Percentiles rank a stretch among this genome's conserved stretches.
These are phyloP conservation scores for Caenorhabditis parvicauda DNA, from an alignment of 2,888 invertebrate species.

Conservation along the genomic window DNA sequence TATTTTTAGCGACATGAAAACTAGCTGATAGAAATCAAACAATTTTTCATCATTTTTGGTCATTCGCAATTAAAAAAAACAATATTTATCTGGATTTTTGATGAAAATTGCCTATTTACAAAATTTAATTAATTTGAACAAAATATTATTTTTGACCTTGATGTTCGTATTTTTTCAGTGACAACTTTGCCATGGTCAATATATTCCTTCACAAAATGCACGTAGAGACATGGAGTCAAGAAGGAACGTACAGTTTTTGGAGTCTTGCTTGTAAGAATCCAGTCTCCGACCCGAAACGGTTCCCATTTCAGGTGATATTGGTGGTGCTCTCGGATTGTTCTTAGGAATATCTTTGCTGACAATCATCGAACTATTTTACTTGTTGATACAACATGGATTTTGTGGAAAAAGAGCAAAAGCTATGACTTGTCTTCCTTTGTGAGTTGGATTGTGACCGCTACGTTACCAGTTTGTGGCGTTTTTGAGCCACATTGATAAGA, in stretches of 20 bases:
- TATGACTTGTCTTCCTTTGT: constrained; percentile 24
- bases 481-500: too few species aligned
- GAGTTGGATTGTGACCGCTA: too few species aligned
- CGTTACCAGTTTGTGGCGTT: too few species aligned
- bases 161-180: constrained; percentile 37
- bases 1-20: too few species aligned
- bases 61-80: background rate
- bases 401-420: constrained; percentile 24
- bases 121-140: constrained; percentile 4
- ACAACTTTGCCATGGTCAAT: constrained; percentile 61
- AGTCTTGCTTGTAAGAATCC: constrained; percentile 49
- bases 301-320: constrained; percentile 50
- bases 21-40: too few species aligned
- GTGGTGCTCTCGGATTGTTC: constrained; percentile 60
- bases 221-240: constrained; percentile 57
- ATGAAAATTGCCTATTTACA: background rate
- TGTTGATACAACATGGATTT: constrained; percentile 38
- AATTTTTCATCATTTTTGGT: too few species aligned
- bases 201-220: constrained; percentile 61
- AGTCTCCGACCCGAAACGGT: background rate
- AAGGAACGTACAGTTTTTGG: constrained; percentile 59
- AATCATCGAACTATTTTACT: constrained; percentile 56
- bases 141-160: background rate
- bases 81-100: background rate
- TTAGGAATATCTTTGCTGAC: constrained; percentile 57